Evolutionary conservation across 2,797 vertebrate genomes (phyloP), one percentile per base, ranked within the genome.

Genomic region (Oreochromis grahami): DNA sequence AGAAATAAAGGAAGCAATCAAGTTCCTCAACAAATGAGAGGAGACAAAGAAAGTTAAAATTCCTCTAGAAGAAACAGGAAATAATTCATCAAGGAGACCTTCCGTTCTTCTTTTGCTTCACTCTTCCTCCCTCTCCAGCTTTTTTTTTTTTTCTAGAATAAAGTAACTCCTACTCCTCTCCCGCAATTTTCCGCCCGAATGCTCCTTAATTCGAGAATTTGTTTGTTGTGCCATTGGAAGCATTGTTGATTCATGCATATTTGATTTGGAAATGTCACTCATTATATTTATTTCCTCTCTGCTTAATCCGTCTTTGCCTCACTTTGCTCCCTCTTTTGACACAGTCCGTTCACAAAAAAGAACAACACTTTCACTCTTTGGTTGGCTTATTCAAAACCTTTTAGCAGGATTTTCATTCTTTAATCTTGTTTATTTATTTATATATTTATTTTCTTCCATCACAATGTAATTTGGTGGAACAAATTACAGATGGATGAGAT

Each of bases 201-300:
- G 90, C 90, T 85, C 85, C 86, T 89, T 91, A 93, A 95, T 93
- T 94, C 32, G 12, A 86, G 85, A 90, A 88, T 92, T 87, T 91
- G 91, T 93, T 94, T 95, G 91, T 91, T 87, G 88, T 85, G 88
- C 89, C 80, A 89, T 93, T 85, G 88, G 87, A 90, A 83, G 88
- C 83, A 86, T 91, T 91, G 89, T 91, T 93, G 93, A 95, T 95
- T 95, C 91, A 93, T 94, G 92, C 93, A 93, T 88, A 93, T 93
- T 93, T 94, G 92, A 94, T 95, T 92, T 93, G 86, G 85, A 95
- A 96, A 95, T 95, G 89, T 91, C 91, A 92, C 88, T 94, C 90
- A 89, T 91, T 89, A 91, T 86, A 89, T 88, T 89, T 86, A 89
- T 90, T 92, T 91, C 83, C 86, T 82, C 87, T 79, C 72, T 19